These are phyloP conservation scores for Alethe castanea DNA, from an alignment of 2,113 vertebrate genomes.

Conservation along the genomic window DNA sequence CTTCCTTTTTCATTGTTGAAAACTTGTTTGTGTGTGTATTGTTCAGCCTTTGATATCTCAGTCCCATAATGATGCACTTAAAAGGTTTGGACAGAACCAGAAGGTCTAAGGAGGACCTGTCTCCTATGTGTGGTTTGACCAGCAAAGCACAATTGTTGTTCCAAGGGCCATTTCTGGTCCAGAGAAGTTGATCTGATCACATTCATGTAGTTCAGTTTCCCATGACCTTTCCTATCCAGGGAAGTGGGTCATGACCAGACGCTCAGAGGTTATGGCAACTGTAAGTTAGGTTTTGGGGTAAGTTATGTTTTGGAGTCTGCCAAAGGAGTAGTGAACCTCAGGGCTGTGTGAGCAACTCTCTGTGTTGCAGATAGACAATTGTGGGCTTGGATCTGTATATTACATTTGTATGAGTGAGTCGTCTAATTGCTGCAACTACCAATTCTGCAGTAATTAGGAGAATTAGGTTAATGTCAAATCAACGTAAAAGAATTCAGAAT, in stretches of 20 bases:
- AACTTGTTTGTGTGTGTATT: neutral
- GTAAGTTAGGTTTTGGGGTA: neutral
- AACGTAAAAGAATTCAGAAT: neutral
- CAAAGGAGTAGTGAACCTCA: rapidly evolving
- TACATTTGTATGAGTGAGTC: neutral
- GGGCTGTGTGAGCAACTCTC: neutral
- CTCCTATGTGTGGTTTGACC: neutral
- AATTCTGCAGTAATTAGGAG: neutral
- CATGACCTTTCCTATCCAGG: neutral
- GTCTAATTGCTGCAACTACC: neutral
- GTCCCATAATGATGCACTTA: neutral
- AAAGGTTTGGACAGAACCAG: neutral
- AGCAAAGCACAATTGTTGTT: neutral
- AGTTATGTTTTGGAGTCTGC: neutral
- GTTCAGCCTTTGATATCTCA: neutral
- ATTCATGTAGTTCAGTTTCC: neutral
- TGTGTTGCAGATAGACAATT: neutral
- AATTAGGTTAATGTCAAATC: neutral
- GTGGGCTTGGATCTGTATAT: neutral
- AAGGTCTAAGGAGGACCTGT: neutral
- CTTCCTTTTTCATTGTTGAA: neutral
- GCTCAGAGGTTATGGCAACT: neutral
- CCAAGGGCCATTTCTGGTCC: neutral
- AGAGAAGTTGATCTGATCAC: neutral
- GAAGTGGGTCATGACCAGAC: neutral